Percentiles rank a stretch among this genome's conserved stretches.
Conservation (phyloP, 64 coral and sea anemone species). For the Trachythela sp. region DNA sequence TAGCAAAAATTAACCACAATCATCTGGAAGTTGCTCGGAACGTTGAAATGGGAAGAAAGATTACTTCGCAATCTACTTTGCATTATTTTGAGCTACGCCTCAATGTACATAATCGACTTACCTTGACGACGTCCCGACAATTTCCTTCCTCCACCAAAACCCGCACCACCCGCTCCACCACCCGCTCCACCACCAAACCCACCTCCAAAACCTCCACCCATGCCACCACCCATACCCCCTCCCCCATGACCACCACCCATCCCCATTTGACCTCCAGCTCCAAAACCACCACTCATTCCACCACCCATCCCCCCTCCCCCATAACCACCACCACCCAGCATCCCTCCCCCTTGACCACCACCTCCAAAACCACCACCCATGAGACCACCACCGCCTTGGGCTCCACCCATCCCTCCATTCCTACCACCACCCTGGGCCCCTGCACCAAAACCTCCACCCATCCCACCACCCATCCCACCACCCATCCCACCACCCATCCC, state of each 20-base stretch:
- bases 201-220: not conserved
- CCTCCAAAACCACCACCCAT: not conserved
- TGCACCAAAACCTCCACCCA: not conserved
- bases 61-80: too few species aligned
- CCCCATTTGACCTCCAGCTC: not conserved
- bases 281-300: not conserved
- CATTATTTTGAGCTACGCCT: too few species aligned
- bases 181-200: too few species aligned
- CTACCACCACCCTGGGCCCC: not conserved
- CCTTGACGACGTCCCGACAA: too few species aligned
- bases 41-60: too few species aligned
- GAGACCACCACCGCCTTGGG: not conserved
- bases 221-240: not conserved
- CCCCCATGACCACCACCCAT: not conserved
- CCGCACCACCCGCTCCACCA: too few species aligned
- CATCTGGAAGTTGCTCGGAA: too few species aligned
- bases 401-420: not conserved
- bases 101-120: too few species aligned
- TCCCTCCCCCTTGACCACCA: not conserved
- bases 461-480: not conserved
- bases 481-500: not conserved
- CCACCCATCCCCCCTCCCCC: not conserved
- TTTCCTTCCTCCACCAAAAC: too few species aligned
- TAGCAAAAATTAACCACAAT: too few species aligned
- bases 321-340: not conserved